Evolutionary conservation across 2,113 vertebrate species (phyloP).

Genomic region (Mastomys coucha): DNA sequence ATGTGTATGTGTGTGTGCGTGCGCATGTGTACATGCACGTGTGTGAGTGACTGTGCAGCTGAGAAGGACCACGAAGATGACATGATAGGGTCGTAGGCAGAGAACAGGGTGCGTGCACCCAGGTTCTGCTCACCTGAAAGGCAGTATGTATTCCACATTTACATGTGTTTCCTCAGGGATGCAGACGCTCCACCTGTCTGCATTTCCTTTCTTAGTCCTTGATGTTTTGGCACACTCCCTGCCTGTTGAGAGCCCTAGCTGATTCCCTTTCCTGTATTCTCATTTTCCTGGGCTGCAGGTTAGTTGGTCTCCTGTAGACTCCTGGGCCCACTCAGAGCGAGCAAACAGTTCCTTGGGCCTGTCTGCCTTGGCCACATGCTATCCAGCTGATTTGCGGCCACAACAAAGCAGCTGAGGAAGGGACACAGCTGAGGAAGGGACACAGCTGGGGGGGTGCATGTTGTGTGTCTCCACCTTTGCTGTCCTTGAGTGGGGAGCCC

Average conservation of each 20-base stretch:
- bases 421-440: background rate
- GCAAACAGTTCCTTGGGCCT: background rate
- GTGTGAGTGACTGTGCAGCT: background rate
- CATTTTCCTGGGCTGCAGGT: background rate
- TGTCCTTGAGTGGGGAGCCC: background rate
- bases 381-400: fast-evolving
- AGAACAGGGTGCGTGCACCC: background rate
- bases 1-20: background rate
- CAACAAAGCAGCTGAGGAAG: background rate
- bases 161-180: background rate
- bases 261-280: background rate
- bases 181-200: background rate
- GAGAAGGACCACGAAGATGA: background rate
- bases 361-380: background rate
- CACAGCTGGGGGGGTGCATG: background rate
- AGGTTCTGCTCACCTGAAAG: background rate
- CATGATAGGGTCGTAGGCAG: background rate
- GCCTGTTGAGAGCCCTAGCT: background rate
- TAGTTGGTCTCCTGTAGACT: background rate
- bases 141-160: background rate
- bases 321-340: background rate
- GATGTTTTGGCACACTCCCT: background rate
- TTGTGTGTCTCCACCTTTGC: background rate
- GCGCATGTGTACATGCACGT: too few relatives aligned
- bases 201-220: background rate